These are phyloP conservation scores for human (Homo sapiens) DNA, from an alignment of 2,113 vertebrate genomes.

Conservation along the genomic window DNA sequence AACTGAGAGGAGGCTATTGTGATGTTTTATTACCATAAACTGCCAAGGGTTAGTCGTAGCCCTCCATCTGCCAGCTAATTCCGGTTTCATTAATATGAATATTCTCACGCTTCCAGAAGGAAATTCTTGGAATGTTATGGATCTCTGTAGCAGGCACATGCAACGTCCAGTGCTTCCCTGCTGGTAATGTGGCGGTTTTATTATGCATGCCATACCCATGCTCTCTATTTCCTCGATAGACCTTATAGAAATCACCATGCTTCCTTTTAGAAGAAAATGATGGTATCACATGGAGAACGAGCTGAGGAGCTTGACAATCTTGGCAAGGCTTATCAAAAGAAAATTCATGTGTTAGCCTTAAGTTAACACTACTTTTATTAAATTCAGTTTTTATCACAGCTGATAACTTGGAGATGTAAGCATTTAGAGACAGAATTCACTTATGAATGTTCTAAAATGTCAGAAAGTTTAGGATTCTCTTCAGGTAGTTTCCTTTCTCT, in stretches of 20 bases:
- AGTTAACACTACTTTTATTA: neutral
- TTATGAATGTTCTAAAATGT: slow-evolving; percentile 45
- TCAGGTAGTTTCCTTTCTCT: slow-evolving; percentile 59
- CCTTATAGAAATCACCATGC: neutral
- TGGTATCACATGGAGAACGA: neutral
- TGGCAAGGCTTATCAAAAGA: neutral
- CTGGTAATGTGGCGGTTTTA: neutral
- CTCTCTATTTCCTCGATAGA: neutral
- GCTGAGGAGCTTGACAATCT: neutral
- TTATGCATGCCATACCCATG: neutral
- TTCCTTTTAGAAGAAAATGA: neutral
- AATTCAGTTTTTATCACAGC: neutral
- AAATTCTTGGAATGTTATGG: slow-evolving; percentile 55
- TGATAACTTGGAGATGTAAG: neutral
- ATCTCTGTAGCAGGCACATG: neutral
- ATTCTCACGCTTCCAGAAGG: slow-evolving; percentile 45
- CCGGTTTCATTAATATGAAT: slow-evolving; percentile 40
- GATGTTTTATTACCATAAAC: slow-evolving; percentile 32
- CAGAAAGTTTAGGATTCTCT: neutral
- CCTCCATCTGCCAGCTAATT: slow-evolving; percentile 19
- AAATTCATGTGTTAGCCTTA: slow-evolving; percentile 21
- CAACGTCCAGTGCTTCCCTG: neutral
- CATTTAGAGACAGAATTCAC: neutral
- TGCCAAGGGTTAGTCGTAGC: neutral
- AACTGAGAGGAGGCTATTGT: neutral